Conservation (phyloP, 1,140 invertebrate genomes). For the Hormaphis cornu region DNA sequence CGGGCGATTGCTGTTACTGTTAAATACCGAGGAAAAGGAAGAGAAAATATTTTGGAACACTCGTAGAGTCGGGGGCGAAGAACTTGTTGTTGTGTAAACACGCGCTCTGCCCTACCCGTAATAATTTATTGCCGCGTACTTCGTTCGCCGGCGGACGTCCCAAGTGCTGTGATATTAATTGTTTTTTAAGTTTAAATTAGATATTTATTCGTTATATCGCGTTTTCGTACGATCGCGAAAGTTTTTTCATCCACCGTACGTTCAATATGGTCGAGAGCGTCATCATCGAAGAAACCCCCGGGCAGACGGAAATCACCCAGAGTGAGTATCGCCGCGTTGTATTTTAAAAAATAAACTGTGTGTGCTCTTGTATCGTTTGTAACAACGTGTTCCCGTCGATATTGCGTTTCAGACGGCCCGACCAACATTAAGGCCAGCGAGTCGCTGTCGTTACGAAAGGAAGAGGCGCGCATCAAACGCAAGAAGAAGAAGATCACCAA, state of each 20-base stretch:
- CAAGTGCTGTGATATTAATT: constrained; percentile 26
- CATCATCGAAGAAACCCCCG: constrained; percentile 24
- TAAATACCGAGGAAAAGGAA: not conserved
- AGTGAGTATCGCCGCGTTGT: not conserved
- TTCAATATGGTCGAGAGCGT: constrained; percentile 14
- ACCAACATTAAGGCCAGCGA: constrained; percentile 40
- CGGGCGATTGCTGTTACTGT: not conserved
- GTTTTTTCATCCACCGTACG: not conserved
- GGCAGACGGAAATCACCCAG: constrained; percentile 22
- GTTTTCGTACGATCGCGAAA: not conserved
- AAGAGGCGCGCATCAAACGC: constrained; percentile 73
- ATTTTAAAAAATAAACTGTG: no score
- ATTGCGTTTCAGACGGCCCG: constrained; percentile 31
- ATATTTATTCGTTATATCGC: constrained; percentile 1
- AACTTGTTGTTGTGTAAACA: no score
- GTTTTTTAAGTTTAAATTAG: constrained; percentile 18
- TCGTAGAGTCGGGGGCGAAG: not conserved
- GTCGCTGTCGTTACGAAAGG: constrained; percentile 63
- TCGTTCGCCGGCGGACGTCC: constrained; percentile 1
- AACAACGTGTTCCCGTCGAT: not conserved
- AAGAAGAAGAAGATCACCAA: constrained; percentile 80
- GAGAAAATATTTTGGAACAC: not conserved
- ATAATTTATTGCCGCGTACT: not conserved
- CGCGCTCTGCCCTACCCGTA: no score
- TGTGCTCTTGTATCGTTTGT: not conserved